Conservation (phyloP, 1,140 invertebrate genomes). For the Papilio helenus region DNA sequence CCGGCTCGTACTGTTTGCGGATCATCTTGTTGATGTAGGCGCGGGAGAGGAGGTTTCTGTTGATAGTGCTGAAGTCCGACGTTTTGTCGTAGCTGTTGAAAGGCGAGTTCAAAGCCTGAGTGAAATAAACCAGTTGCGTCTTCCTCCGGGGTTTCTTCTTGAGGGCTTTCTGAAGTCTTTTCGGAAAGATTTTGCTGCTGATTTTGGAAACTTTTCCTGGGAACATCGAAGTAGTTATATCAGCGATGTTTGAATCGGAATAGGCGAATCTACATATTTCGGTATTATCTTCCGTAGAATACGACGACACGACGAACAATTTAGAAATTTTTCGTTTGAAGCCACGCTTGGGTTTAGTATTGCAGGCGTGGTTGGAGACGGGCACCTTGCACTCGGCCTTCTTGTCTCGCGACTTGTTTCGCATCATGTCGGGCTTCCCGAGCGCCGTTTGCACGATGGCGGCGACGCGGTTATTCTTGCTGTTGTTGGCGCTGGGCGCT, state of each 20-base stretch:
- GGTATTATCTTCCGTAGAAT: slow-evolving; percentile 10
- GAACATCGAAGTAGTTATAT: neutral
- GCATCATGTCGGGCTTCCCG: slow-evolving; percentile 4
- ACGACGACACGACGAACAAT: slow-evolving; percentile 24
- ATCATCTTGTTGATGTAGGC: slow-evolving; percentile 55
- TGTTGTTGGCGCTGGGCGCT: slow-evolving; percentile 8
- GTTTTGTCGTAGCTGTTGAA: slow-evolving; percentile 46
- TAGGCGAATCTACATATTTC: slow-evolving; percentile 18
- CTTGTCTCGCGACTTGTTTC: neutral
- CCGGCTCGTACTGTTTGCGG: slow-evolving; percentile 61
- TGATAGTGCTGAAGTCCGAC: slow-evolving; percentile 19
- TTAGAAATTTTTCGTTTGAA: slow-evolving; percentile 26
- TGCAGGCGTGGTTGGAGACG: slow-evolving; percentile 12
- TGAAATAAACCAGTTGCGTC: slow-evolving; percentile 64
- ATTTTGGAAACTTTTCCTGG: slow-evolving; percentile 37
- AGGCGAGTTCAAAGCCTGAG: slow-evolving; percentile 52
- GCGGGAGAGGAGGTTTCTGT: neutral
- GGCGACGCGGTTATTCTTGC: slow-evolving; percentile 34
- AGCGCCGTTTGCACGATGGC: slow-evolving; percentile 26
- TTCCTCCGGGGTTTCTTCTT: slow-evolving; percentile 51
- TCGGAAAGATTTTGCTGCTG: slow-evolving; percentile 40
- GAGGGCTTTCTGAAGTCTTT: slow-evolving; percentile 43
- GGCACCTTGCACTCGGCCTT: slow-evolving; percentile 13
- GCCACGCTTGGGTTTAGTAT: slow-evolving; percentile 23
- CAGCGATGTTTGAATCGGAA: slow-evolving; percentile 13